A percentile compares a stretch with the other conserved stretches of the same genome.
These are phyloP conservation scores for human DNA, from an alignment of 2,113 vertebrate genomes.

Conservation along the genomic window GRCh38 chr1:201894501-201895000, in stretches of 20 bases:
- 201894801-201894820: too few species aligned
- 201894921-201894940: background rate
- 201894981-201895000: background rate
- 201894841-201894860: background rate
- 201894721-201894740: background rate
- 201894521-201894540: background rate
- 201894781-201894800: background rate
- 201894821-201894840: background rate
- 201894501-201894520: background rate
- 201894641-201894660: background rate
- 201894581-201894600: background rate
- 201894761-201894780: background rate
- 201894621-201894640: background rate
- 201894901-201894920: too few species aligned
- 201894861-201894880: background rate
- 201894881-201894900: background rate
- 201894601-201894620: background rate
- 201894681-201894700: background rate
- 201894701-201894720: background rate
- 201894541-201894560: background rate
- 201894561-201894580: background rate
- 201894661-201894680: too few species aligned
- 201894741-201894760: background rate
- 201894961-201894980: background rate
- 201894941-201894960: background rate